A percentile compares a stretch with the other conserved stretches of the same genome.
phyloP scores from a whole-genome alignment of 2,888 invertebrate genomes.

The Ennomos fuscantarius region DNA sequence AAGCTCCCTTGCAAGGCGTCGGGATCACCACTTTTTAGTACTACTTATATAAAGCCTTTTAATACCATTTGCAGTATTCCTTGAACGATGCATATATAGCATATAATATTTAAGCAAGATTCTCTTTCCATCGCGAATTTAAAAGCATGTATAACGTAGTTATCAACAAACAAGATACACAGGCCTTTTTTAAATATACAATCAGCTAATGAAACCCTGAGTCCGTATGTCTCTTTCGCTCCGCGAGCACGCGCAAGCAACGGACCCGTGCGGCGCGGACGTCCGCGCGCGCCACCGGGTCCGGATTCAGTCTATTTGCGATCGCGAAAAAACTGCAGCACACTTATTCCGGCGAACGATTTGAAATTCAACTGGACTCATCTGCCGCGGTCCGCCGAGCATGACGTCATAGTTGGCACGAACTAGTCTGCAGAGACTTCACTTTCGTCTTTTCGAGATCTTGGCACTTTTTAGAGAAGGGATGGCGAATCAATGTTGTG shows the following conservation, averaged over 20 bases:
- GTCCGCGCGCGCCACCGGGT: conserved; percentile 61
- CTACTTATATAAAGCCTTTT: no score
- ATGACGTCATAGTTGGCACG: conserved; percentile 52
- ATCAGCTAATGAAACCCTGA: conserved; percentile 2
- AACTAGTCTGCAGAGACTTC: not conserved
- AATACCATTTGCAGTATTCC: no score
- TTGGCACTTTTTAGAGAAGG: no score
- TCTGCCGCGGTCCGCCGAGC: conserved; percentile 54
- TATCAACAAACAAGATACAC: no score
- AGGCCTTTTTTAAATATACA: not conserved
- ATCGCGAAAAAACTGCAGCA: conserved; percentile 55
- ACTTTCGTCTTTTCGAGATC: conserved; percentile 10
- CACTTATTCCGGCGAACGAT: conserved; percentile 51
- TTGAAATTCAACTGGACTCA: conserved; percentile 57
- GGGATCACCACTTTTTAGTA: no score
- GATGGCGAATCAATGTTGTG: no score
- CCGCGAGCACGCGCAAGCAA: conserved; percentile 44
- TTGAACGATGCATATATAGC: no score
- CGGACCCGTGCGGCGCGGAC: conserved; percentile 52
- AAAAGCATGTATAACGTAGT: no score
- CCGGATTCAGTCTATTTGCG: conserved; percentile 72
- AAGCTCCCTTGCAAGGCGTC: no score
- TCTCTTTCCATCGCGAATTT: no score
- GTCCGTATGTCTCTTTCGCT: conserved; percentile 40
- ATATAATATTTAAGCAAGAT: no score